These are phyloP conservation scores for Pelmatolapia mariae DNA, from an alignment of 2,113 vertebrate genomes.

Conservation along the genomic window DNA sequence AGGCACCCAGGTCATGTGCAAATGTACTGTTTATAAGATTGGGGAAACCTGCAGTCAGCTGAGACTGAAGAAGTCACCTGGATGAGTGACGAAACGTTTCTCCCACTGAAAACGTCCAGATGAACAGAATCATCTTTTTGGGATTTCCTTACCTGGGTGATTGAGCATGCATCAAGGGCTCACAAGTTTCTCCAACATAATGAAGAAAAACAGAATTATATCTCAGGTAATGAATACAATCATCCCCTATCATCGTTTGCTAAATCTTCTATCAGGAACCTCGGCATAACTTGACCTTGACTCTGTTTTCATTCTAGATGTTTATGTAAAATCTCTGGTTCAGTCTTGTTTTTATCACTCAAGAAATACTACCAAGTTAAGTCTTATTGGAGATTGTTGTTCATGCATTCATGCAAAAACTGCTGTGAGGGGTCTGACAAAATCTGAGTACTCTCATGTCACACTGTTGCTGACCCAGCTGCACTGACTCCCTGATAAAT, in stretches of 20 bases:
- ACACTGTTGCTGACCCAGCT: background rate
- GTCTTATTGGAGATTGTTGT: background rate
- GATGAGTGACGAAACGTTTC: background rate
- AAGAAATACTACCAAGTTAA: background rate
- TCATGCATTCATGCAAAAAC: background rate
- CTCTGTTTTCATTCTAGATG: background rate
- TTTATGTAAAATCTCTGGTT: background rate
- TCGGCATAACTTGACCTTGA: background rate
- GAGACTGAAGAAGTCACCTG: background rate
- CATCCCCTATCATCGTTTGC: background rate
- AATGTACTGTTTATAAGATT: no score
- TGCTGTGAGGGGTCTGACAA: background rate
- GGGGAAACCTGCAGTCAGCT: background rate
- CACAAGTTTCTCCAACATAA: background rate
- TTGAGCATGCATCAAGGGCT: rapidly evolving
- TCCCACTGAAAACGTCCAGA: background rate
- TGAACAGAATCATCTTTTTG: background rate
- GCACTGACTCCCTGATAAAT: background rate
- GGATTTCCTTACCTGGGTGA: background rate
- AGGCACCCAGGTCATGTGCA: no score
- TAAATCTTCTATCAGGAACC: background rate
- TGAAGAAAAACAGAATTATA: background rate
- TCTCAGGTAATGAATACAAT: background rate
- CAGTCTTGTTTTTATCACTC: background rate
- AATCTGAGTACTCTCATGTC: background rate